phyloP scores from a whole-genome alignment of 2,797 vertebrate genomes.

The Sebastes jordani region DNA sequence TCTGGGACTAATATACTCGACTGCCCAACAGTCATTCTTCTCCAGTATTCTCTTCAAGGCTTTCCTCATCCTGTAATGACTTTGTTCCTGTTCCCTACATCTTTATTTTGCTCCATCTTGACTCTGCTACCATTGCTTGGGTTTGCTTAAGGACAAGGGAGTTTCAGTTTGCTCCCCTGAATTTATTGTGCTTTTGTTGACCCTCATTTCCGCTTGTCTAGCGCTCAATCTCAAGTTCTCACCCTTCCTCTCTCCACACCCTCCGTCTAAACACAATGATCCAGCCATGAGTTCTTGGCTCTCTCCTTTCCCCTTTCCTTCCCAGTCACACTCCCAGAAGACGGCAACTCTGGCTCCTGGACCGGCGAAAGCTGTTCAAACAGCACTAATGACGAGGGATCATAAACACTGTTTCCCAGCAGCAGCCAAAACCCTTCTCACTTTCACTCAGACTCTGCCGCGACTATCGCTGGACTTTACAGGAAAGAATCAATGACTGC shows the following conservation, averaged over 20 bases:
- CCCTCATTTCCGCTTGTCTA: constrained; percentile 41
- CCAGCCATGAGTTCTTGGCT: constrained; percentile 27
- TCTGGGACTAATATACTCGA: background rate
- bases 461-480: background rate
- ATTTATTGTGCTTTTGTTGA: constrained; percentile 49
- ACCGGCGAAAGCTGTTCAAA: background rate
- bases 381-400: constrained; percentile 11
- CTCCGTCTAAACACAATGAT: constrained; percentile 42
- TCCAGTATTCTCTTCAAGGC: background rate
- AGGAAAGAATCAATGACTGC: background rate
- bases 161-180: constrained; percentile 21
- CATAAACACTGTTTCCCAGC: constrained; percentile 8
- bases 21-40: background rate
- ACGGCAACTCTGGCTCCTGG: background rate
- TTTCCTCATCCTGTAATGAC: background rate
- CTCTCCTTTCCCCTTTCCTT: background rate
- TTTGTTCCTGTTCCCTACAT: background rate
- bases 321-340: constrained; percentile 7
- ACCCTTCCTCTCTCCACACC: constrained; percentile 27
- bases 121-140: constrained; percentile 15
- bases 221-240: background rate
- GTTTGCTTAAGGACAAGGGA: constrained; percentile 43
- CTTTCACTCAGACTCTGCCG: background rate
- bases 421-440: constrained; percentile 8
- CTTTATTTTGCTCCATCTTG: background rate